These are phyloP conservation scores for Sebastolobus altivelis DNA, from an alignment of 2,797 vertebrate species.

Conservation along the genomic window DNA sequence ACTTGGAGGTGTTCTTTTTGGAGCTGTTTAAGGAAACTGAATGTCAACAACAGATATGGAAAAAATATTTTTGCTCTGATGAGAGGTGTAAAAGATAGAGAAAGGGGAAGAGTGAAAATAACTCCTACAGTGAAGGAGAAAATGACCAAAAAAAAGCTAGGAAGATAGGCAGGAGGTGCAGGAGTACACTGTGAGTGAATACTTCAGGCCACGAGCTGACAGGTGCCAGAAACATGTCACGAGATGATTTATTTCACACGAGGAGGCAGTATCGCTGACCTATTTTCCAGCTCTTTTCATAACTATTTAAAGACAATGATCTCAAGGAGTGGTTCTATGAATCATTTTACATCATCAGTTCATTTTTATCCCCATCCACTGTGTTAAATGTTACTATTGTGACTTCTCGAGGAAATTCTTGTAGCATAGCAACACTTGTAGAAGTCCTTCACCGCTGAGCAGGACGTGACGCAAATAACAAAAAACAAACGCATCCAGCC, in stretches of 20 bases:
- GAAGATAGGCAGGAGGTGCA: slow-evolving; percentile 10
- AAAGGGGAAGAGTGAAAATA: neutral
- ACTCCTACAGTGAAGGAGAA: slow-evolving; percentile 2
- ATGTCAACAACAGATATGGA: slow-evolving; percentile 15
- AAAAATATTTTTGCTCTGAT: slow-evolving; percentile 1
- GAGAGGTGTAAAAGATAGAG: slow-evolving; percentile 3
- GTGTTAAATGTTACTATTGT: neutral
- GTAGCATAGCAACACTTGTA: slow-evolving; percentile 18
- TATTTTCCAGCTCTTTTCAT: slow-evolving; percentile 12
- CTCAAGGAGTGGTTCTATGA: neutral
- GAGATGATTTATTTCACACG: slow-evolving; percentile 27
- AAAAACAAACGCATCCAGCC: slow-evolving; percentile 32
- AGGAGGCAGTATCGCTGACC: slow-evolving; percentile 3
- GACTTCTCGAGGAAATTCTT: neutral
- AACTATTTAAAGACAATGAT: slow-evolving; percentile 19
- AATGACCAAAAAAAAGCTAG: slow-evolving; percentile 6
- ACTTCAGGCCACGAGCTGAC: slow-evolving; percentile 30
- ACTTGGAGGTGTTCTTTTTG: slow-evolving; percentile 12
- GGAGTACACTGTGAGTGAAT: slow-evolving; percentile 8
- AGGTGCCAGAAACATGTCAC: slow-evolving; percentile 33
- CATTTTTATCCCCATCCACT: neutral
- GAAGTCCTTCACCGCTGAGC: slow-evolving; percentile 19
- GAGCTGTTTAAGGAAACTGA: slow-evolving; percentile 6
- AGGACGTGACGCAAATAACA: slow-evolving; percentile 40
- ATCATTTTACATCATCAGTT: neutral